Evolutionary conservation across 2,113 vertebrate species (phyloP), one percentile per base, ranked within the genome.

Genomic region (Apaloderma vittatum): DNA sequence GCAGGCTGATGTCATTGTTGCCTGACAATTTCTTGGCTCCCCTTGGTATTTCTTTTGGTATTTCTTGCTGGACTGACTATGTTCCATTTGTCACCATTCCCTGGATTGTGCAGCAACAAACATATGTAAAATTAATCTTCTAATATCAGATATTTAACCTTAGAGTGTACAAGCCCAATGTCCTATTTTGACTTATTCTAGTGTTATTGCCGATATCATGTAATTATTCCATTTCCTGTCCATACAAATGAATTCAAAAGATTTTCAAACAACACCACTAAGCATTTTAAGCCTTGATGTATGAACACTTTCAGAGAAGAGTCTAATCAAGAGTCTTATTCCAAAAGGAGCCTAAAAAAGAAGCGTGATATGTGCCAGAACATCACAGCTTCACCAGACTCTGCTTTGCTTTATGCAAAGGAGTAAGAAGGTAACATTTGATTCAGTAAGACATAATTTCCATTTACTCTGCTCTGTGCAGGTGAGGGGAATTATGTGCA

Each of bases 1-100:
- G 40, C 7, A 46, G 72, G 58, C 76, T 96, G 94, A 96, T 72
- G 86, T 97, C 91, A 97, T 49, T 58, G 65, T 59, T 81, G 88
- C 65, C 82, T 96, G 75, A 80, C 67, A 91, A 55, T 91, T 94
- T 96, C 90, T 88, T 97, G 88, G 83, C 88, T 92, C 21, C 37
- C 20, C n/a, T 72, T 62, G 73, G 36, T 71, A 92, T 81, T 77
- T 36, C 65, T 77, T 67, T 73, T 52, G 36, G 43, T 68, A 75
- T 93, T 96, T 89, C 92, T 86, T 0, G 0, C 70, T 91, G 80
- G 66, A 87, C 62, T 58, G 58, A 85, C 62, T 58, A 36, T 66
- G n/a, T 87, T 95, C 88, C 86, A 78, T 85, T 94, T 90, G 88
- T 87, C 94, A 95, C 26, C 36, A 62, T 79, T 91, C 73, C 76